phyloP scores from a whole-genome alignment of 2,113 vertebrate genomes.

The Rana temporaria region DNA sequence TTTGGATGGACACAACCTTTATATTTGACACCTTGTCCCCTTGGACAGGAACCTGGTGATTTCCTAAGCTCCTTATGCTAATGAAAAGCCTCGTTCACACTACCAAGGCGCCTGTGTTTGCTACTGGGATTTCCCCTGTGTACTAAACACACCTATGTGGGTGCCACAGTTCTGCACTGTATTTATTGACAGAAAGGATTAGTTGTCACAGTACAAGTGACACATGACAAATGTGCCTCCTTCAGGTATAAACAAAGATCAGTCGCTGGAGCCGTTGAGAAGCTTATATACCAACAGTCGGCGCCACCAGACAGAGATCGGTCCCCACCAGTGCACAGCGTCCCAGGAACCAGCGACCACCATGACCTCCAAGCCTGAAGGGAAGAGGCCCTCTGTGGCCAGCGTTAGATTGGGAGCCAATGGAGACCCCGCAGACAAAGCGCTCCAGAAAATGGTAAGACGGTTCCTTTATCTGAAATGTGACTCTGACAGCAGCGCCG shows the following conservation, averaged over 20 bases:
- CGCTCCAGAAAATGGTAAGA: neutral
- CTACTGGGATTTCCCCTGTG: constrained; percentile 18
- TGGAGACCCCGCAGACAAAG: neutral
- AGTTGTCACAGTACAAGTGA: constrained; percentile 28
- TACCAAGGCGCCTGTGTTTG: neutral
- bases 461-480: neutral
- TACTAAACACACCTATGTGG: neutral
- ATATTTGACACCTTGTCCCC: neutral
- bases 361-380: constrained; percentile 22
- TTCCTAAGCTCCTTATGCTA: neutral
- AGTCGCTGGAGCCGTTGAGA: neutral
- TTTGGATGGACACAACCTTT: neutral
- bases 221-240: neutral
- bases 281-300: constrained; percentile 17
- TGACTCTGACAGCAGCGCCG: too few species aligned
- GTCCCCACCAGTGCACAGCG: neutral
- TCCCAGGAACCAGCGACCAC: neutral
- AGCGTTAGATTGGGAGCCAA: neutral
- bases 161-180: constrained; percentile 5
- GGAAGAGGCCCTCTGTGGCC: constrained; percentile 15
- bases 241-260: constrained; percentile 22
- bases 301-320: neutral
- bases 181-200: constrained; percentile 43
- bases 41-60: neutral
- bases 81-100: neutral